Evolutionary conservation across 2,113 vertebrate genomes (phyloP), one percentile per base, ranked within the genome.

Genomic region (Cephalopterus ornatus): DNA sequence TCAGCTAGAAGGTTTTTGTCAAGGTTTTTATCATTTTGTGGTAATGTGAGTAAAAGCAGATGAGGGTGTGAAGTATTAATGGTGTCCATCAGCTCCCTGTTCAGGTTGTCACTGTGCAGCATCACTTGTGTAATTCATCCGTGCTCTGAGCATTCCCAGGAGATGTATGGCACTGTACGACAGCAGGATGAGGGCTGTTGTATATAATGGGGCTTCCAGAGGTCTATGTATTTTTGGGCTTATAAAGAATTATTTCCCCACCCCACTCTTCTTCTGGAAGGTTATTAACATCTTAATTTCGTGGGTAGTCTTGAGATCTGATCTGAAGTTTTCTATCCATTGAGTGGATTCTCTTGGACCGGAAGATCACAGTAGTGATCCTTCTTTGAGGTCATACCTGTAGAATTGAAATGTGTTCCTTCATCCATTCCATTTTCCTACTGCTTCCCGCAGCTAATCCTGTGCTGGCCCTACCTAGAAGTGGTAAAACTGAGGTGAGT

Each of bases 401-500:
- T 77, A 53, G 59, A 52, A 66, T 4, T 42, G 37, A 55, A 18
- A 1, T n/a, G 5, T 14, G 27, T 66, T 26, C 37, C 2, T 89
- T 62, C 28, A 37, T 19, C 33, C 2, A 2, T 30, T 66, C 33
- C 2, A 6, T 42, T 89, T 65, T 61, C 11, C 6, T 47, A 1
- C 12, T 1, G 1, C 9, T 65, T 65, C 11, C 19, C 17, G 14
- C 6, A 44, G 24, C 27, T 70, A 49, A 58, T 37, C 30, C 44
- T 65, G 6, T 21, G 17, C 12, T 68, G 12, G 8, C n/a, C 27
- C 23, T 27, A 4, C 21, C n/a, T 46, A 41, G 52, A 91, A 47
- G 37, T 12, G 9, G 4, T 15, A 23, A 59, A 68, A 28, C 11
- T 1, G 2, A 49, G 18, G 4, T 1, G 1, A 67, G 30, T 2